Evolutionary conservation across 2,888 invertebrate species (phyloP).

Genomic region (Sphecodes monilicornis): DNA sequence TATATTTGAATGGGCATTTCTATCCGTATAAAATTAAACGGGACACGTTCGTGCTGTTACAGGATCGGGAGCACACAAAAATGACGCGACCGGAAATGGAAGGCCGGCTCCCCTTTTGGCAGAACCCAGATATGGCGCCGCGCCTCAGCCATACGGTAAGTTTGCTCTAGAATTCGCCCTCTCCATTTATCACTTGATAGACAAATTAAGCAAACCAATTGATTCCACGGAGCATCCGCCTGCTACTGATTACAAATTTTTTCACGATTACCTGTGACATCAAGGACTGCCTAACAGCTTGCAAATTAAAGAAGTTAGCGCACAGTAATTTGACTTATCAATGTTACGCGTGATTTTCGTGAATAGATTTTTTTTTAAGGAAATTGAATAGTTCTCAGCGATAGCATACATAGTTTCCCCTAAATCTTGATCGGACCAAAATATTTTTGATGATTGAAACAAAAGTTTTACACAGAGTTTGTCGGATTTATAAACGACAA

Average conservation of each 20-base stretch:
- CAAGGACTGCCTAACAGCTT: conserved; percentile 22
- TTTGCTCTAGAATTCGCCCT: conserved; percentile 74
- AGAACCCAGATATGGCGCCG: conserved; percentile 94
- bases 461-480: not conserved
- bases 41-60: conserved; percentile 75
- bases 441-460: not conserved
- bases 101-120: conserved; percentile 94
- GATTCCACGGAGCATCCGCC: conserved; percentile 15
- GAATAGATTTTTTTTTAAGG: no score
- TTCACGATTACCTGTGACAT: conserved; percentile 33
- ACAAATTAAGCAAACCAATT: conserved; percentile 53
- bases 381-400: not conserved
- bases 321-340: not conserved
- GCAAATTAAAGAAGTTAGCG: not conserved
- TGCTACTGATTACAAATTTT: conserved; percentile 15
- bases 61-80: conserved; percentile 83
- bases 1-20: not conserved
- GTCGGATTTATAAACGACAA: not conserved
- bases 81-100: conserved; percentile 83
- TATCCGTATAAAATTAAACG: conserved; percentile 40
- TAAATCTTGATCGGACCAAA: not conserved
- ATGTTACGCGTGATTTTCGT: not conserved
- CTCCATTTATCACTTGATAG: conserved; percentile 44
- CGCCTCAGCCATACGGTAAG: conserved; percentile 96
- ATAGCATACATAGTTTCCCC: not conserved